phyloP scores from a whole-genome alignment of 1,140 invertebrate species.

The Cephus cinctus region DNA sequence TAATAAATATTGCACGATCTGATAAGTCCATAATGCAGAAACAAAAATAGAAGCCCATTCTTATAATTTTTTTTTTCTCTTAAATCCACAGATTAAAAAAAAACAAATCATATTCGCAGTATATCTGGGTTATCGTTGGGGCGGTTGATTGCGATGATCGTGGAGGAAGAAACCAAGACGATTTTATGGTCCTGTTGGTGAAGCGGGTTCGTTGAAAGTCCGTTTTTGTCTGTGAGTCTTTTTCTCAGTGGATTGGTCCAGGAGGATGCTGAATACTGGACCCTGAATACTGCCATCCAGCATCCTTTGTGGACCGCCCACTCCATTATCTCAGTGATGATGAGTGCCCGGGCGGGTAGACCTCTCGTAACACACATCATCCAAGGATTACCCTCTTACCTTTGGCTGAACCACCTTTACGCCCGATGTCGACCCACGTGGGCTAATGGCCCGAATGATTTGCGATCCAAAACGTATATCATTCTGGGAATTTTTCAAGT shows the following conservation, averaged over 20 bases:
- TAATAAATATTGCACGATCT: too few relatives aligned
- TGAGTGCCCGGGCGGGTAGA: slow-evolving; percentile 51
- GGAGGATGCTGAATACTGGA: too few relatives aligned
- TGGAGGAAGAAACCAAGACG: slow-evolving; percentile 37
- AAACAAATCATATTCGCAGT: too few relatives aligned
- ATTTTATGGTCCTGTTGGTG: slow-evolving; percentile 46
- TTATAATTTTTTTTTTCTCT: too few relatives aligned
- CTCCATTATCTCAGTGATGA: slow-evolving; percentile 55
- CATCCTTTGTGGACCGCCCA: slow-evolving; percentile 49
- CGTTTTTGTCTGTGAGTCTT: slow-evolving; percentile 38
- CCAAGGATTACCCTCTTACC: slow-evolving; percentile 40
- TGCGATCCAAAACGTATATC: slow-evolving; percentile 47
- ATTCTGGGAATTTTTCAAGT: too few relatives aligned
- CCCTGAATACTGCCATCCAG: too few relatives aligned
- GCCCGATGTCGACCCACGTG: slow-evolving; percentile 28
- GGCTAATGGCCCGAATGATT: slow-evolving; percentile 52
- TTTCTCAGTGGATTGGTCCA: slow-evolving; percentile 31
- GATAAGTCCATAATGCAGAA: too few relatives aligned
- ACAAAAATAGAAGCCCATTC: too few relatives aligned
- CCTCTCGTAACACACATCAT: slow-evolving; percentile 50
- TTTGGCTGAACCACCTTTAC: slow-evolving; percentile 15
- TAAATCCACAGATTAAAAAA: too few relatives aligned
- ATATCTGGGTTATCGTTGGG: too few relatives aligned
- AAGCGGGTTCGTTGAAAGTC: slow-evolving; percentile 44
- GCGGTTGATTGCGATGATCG: slow-evolving; percentile 18